Evolutionary conservation across 2,113 vertebrate genomes (phyloP), one percentile per base, ranked within the genome.

Genomic region (Falco punctatus): DNA sequence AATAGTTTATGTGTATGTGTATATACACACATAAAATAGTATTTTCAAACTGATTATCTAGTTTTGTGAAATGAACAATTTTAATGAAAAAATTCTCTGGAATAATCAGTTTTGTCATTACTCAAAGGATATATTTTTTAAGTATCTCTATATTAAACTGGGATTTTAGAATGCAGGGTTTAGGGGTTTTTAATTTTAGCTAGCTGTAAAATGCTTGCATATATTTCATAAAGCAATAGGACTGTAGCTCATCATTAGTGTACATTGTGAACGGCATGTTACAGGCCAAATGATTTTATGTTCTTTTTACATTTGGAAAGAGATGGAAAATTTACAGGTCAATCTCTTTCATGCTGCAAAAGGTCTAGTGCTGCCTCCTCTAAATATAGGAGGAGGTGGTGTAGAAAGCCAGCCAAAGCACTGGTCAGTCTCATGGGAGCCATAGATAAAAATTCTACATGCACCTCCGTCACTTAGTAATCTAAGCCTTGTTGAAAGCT

Each of bases 401-500:
- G 35, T 9, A 26, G 35, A 67, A 85, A 87, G 62, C 22, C 71
- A 92, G 79, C 40, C 82, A 81, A 32, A 82, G 85, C 70, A 20
- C 11, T 35, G 55, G 75, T 62, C 95, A 86, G 38, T 93, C 80
- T 71, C 18, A 0, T n/a, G 57, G 64, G 86, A 92, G 57, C 61
- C 64, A 11, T 59, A 88, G 80, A 69, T 84, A 86, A 83, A 85
- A 94, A 77, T 88, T 89, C 81, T 88, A 23, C 10, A 2, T 62
- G 71, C 38, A 38, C 52, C 74, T 77, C 81, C 73, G 62, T 88
- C 66, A 65, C 92, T 92, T 90, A 67, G 73, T 83, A 84, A 88
- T 95, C 61, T 93, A 86, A 96, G 79, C 65, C 80, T 94, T 8
- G 5, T 84, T 86, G 81, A 92, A 94, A 93, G 72, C 91, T 95